These are phyloP conservation scores for Isichthys henryi DNA, from an alignment of 2,113 vertebrate genomes.

Conservation along the genomic window DNA sequence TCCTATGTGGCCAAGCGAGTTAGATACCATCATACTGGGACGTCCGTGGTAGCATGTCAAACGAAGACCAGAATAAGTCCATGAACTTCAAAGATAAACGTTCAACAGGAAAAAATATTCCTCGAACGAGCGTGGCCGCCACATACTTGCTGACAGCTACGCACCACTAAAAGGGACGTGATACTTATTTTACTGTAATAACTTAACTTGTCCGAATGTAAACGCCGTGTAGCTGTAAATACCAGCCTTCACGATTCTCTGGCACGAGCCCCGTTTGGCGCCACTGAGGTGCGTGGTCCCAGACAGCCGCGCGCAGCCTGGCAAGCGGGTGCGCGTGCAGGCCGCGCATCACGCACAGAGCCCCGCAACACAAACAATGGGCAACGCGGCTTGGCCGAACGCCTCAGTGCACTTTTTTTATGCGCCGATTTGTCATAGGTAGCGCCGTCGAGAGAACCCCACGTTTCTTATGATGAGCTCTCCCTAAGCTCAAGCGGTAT, in stretches of 20 bases:
- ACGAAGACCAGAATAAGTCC: not conserved
- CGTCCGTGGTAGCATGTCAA: not conserved
- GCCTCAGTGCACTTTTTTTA: not conserved
- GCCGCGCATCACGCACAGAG: not conserved
- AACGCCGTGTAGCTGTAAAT: not conserved
- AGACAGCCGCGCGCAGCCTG: not conserved
- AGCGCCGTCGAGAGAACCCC: not conserved
- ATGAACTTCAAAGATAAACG: not conserved
- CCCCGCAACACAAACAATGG: constrained; percentile 6
- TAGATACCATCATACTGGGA: not conserved
- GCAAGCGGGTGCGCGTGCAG: not conserved
- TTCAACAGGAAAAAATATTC: not conserved
- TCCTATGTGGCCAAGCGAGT: not conserved
- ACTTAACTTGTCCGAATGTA: not conserved
- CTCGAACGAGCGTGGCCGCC: not conserved
- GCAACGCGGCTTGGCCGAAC: not conserved
- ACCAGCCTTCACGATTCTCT: not conserved
- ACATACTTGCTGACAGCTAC: not conserved
- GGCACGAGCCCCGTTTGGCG: not conserved
- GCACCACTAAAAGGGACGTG: not conserved
- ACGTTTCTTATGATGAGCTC: not conserved
- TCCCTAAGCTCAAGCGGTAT: not conserved
- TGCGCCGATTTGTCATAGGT: not conserved
- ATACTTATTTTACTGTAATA: not conserved
- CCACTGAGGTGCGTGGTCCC: not conserved